These are phyloP conservation scores for Pseudachorutes palmiensis DNA, from an alignment of 1,140 invertebrate species.

Conservation along the genomic window DNA sequence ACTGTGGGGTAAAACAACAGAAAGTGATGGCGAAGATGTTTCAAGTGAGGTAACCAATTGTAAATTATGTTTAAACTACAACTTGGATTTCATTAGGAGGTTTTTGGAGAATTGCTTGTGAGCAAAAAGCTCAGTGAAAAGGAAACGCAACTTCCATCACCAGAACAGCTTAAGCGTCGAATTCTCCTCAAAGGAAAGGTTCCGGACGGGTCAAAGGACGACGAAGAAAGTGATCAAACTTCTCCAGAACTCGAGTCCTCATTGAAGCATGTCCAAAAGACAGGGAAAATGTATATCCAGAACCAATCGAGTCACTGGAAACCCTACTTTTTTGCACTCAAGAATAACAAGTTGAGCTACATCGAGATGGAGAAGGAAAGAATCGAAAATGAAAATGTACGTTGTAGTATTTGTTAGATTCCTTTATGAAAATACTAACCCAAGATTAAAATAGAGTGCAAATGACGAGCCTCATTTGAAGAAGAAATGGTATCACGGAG, in stretches of 20 bases:
- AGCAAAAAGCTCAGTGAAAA: conserved; percentile 68
- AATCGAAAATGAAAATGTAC: conserved; percentile 48
- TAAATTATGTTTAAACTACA: neutral
- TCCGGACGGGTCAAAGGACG: conserved; percentile 52
- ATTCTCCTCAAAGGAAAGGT: conserved; percentile 92
- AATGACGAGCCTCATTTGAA: conserved; percentile 58
- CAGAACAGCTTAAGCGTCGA: conserved; percentile 55
- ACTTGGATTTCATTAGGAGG: conserved; percentile 51
- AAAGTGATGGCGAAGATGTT: conserved; percentile 88
- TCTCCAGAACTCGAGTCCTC: neutral
- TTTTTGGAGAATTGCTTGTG: conserved; percentile 82
- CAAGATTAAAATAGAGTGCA: neutral
- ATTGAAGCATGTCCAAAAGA: conserved; percentile 51
- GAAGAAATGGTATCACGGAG: conserved; percentile 93
- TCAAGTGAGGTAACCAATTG: conserved; percentile 40
- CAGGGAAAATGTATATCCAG: conserved; percentile 81
- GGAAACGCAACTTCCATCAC: conserved; percentile 77
- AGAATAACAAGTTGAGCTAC: conserved; percentile 77
- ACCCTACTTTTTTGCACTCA: conserved; percentile 88
- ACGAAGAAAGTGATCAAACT: neutral
- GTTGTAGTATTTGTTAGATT: neutral
- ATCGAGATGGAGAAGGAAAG: conserved; percentile 52
- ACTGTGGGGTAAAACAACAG: conserved; percentile 90
- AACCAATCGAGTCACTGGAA: conserved; percentile 86
- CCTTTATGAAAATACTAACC: neutral